These are phyloP conservation scores for Carlito syrichta DNA, from an alignment of 2,113 vertebrate species.

Conservation along the genomic window DNA sequence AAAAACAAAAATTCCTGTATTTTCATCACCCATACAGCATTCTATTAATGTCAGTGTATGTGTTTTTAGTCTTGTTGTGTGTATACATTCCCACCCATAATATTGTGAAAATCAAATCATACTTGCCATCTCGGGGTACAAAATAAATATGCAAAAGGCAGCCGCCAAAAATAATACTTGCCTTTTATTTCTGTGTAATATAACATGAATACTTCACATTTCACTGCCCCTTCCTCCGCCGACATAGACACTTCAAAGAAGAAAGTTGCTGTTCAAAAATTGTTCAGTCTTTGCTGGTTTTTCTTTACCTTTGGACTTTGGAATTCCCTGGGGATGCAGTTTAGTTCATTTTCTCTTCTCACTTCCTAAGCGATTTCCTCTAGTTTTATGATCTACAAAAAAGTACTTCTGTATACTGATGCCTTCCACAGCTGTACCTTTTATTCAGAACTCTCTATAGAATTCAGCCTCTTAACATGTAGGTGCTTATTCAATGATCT, in stretches of 20 bases:
- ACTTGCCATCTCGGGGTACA: too few species aligned
- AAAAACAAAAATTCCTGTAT: background rate
- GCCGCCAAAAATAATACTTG: background rate
- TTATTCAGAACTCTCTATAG: background rate
- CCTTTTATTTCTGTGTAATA: background rate
- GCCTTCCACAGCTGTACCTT: background rate
- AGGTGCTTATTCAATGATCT: background rate
- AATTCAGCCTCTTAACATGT: background rate
- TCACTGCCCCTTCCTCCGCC: rapidly evolving
- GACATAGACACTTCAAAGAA: background rate
- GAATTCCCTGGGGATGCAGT: background rate
- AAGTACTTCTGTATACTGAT: background rate
- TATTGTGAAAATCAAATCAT: background rate
- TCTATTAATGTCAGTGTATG: background rate
- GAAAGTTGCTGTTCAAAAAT: background rate
- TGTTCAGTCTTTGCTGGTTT: background rate
- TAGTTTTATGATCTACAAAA: background rate
- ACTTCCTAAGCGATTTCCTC: background rate
- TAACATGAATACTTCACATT: background rate
- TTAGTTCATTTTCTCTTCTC: background rate
- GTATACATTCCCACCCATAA: background rate
- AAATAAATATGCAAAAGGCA: too few species aligned
- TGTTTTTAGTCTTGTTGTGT: background rate
- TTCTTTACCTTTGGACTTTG: background rate
- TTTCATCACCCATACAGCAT: background rate